These are phyloP conservation scores for Anoplolepis gracilipes DNA, from an alignment of 1,140 invertebrate genomes.

Conservation along the genomic window DNA sequence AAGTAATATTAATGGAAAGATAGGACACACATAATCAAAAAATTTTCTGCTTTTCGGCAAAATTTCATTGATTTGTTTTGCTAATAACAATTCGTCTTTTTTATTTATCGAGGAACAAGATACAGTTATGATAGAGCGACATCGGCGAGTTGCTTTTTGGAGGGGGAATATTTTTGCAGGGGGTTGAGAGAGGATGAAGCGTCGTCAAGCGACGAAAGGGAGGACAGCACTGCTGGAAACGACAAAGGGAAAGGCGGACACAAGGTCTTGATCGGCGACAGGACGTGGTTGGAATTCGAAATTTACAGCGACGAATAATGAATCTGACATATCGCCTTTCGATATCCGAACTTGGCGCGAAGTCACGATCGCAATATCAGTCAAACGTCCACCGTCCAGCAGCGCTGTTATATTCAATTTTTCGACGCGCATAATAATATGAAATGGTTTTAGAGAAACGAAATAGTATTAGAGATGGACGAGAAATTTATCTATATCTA, in stretches of 20 bases:
- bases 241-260: background rate
- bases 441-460: background rate
- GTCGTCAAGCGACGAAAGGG: background rate
- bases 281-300: slow-evolving; percentile 58
- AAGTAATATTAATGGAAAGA: background rate
- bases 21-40: background rate
- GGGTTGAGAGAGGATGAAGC: background rate
- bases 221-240: background rate
- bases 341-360: slow-evolving; percentile 27
- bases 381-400: slow-evolving; percentile 56
- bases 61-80: background rate
- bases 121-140: background rate
- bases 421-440: slow-evolving; percentile 26
- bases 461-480: background rate
- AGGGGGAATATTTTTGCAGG: background rate
- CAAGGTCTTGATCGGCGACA: background rate
- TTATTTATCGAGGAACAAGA: slow-evolving; percentile 2
- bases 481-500: background rate
- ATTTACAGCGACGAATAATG: slow-evolving; percentile 13
- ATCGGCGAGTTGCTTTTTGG: background rate
- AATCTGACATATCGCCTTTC: slow-evolving; percentile 31
- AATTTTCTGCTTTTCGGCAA: background rate
- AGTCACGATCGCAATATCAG: slow-evolving; percentile 68
- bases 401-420: slow-evolving; percentile 17
- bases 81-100: slow-evolving; percentile 3